A percentile compares a stretch with the other conserved stretches of the same genome.
phyloP scores from a whole-genome alignment of 2,888 invertebrate species.

The Tenthredo livida region DNA sequence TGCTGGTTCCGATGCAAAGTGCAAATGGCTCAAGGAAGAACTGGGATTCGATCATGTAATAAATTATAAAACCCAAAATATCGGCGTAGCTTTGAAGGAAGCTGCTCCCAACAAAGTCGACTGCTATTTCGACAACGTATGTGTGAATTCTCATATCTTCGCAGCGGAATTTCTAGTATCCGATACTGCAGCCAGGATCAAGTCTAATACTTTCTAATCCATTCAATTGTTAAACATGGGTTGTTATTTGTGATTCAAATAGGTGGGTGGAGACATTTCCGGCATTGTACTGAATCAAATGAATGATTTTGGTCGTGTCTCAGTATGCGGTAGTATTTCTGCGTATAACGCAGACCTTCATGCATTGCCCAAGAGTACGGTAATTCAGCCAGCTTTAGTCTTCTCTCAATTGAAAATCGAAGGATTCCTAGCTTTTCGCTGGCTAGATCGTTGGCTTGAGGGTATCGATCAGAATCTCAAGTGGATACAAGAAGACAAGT shows the following conservation, averaged over 20 bases:
- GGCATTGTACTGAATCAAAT: constrained; percentile 82
- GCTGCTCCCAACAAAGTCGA: constrained; percentile 86
- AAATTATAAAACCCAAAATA: constrained; percentile 85
- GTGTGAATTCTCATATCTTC: constrained; percentile 63
- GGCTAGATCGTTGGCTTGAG: constrained; percentile 82
- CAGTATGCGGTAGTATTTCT: constrained; percentile 85
- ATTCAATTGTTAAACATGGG: not conserved
- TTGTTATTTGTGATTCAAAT: constrained; percentile 43
- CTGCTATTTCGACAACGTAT: constrained; percentile 89
- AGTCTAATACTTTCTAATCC: not conserved
- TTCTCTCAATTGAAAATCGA: constrained; percentile 82
- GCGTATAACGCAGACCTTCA: constrained; percentile 81
- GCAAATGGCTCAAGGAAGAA: constrained; percentile 83
- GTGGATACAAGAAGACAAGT: constrained; percentile 85
- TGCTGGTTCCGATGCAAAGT: constrained; percentile 86
- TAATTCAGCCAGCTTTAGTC: constrained; percentile 81
- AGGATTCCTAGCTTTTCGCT: constrained; percentile 82
- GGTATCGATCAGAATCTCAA: constrained; percentile 83
- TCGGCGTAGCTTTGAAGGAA: constrained; percentile 80
- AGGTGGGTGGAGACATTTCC: constrained; percentile 86
- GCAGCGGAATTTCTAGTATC: not conserved
- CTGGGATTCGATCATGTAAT: constrained; percentile 85
- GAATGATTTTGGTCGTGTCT: constrained; percentile 82
- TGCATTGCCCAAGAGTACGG: constrained; percentile 78
- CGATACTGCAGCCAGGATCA: not conserved